Percentiles rank a stretch among this genome's conserved stretches.
These are phyloP conservation scores for Piliocolobus tephrosceles DNA, from an alignment of 2,113 vertebrate genomes.

Conservation along the genomic window DNA sequence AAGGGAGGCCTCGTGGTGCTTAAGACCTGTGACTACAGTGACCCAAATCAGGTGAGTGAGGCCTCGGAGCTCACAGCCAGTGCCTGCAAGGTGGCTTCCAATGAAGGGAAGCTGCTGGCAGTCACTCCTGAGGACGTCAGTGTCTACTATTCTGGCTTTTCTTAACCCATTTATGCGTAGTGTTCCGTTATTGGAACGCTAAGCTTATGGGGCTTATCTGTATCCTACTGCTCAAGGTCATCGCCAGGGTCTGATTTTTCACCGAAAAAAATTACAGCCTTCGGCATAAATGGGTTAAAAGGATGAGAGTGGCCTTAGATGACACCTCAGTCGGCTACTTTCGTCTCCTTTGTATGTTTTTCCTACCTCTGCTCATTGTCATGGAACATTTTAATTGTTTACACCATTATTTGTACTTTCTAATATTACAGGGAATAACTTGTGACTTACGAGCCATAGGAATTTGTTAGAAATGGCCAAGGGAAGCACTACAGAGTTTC, in stretches of 20 bases:
- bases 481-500: not conserved
- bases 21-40: slow-evolving; percentile 88
- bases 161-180: no score
- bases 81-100: rapidly evolving
- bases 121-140: not conserved
- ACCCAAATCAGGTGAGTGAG: slow-evolving; percentile 91
- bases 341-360: not conserved
- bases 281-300: no score
- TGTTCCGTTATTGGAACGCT: no score
- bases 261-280: no score
- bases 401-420: not conserved
- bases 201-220: no score
- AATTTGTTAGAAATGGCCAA: not conserved
- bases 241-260: no score
- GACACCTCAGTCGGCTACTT: rapidly evolving
- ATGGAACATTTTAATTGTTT: not conserved
- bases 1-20: slow-evolving; percentile 94
- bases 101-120: not conserved
- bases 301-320: no score
- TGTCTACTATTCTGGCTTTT: not conserved
- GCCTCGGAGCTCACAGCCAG: no score
- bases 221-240: no score
- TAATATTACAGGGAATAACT: not conserved
- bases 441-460: not conserved
- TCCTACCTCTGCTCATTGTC: not conserved